These are phyloP conservation scores for Tribolium castaneum DNA, from an alignment of 1,140 invertebrate genomes.

Conservation along the genomic window DNA sequence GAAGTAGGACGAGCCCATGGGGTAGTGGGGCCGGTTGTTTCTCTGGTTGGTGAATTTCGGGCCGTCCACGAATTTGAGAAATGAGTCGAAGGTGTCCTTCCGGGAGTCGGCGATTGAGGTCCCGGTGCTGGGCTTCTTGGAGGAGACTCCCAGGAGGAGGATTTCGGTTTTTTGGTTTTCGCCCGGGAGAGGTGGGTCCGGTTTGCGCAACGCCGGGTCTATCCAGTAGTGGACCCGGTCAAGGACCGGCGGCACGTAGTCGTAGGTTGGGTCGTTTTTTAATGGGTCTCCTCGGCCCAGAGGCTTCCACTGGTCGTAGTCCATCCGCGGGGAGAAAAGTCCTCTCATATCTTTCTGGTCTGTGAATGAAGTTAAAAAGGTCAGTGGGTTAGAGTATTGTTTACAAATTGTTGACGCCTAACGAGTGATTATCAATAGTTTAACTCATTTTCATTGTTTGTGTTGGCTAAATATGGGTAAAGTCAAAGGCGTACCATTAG, in stretches of 20 bases:
- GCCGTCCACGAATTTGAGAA: conserved; percentile 67
- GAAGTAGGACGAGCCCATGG: conserved; percentile 54
- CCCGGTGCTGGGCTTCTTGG: conserved; percentile 71
- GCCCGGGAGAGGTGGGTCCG: conserved; percentile 58
- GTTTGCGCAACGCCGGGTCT: conserved; percentile 65
- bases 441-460: conserved; percentile 24
- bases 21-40: conserved; percentile 54
- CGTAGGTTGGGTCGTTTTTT: conserved; percentile 83
- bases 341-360: conserved; percentile 57
- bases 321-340: conserved; percentile 75
- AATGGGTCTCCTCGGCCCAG: conserved; percentile 79
- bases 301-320: conserved; percentile 82
- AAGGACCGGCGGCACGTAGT: conserved; percentile 81
- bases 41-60: conserved; percentile 64
- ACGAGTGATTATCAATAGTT: conserved; percentile 35
- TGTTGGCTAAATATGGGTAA: conserved; percentile 15
- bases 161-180: conserved; percentile 72
- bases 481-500: conserved; percentile 3
- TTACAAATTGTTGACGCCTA: conserved; percentile 25
- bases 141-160: conserved; percentile 74
- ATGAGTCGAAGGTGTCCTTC: conserved; percentile 64
- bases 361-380: conserved; percentile 5
- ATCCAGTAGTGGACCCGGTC: conserved; percentile 83
- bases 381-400: conserved; percentile 34
- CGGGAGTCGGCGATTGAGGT: conserved; percentile 59